phyloP scores from a whole-genome alignment of 2,797 vertebrate species.

The Catostomus latipinnis region DNA sequence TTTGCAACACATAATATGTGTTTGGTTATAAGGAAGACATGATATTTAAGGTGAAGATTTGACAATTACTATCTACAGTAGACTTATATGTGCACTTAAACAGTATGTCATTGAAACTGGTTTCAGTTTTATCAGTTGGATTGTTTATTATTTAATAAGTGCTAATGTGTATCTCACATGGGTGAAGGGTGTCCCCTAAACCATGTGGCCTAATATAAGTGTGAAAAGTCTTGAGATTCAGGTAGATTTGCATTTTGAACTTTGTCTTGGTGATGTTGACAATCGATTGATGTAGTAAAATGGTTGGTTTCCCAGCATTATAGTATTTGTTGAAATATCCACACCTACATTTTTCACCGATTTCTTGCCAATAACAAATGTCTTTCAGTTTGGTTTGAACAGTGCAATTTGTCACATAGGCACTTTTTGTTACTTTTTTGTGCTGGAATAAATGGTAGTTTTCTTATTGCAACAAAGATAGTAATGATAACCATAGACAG shows the following conservation, averaged over 20 bases:
- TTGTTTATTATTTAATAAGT: background rate
- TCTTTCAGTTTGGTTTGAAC: conserved; percentile 15
- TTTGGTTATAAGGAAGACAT: conserved; percentile 15
- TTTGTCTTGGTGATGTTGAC: conserved; percentile 10
- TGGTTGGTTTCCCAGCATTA: conserved; percentile 9
- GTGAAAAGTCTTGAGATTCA: background rate
- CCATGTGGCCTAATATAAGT: background rate
- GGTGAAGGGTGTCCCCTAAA: conserved; percentile 2
- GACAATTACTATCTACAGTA: background rate
- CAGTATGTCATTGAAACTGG: background rate
- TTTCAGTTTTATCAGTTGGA: background rate
- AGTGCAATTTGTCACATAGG: conserved; percentile 16
- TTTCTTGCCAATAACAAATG: background rate
- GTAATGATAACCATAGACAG: background rate
- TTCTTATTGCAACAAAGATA: conserved; percentile 11
- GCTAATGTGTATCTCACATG: conserved; percentile 23
- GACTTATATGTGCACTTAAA: conserved; percentile 27
- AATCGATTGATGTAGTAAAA: conserved; percentile 18
- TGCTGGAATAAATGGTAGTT: conserved; percentile 41
- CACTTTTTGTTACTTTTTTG: conserved; percentile 20
- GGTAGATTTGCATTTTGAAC: conserved; percentile 7
- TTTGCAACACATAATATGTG: conserved; percentile 25
- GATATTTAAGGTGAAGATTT: conserved; percentile 1
- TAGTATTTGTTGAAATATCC: background rate
- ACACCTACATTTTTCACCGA: background rate